Evolutionary conservation across 53 echinoderm and acorn worm genomes (phyloP), one percentile per base, ranked within the genome.

Genomic region (Mesocentrotus franciscanus): DNA sequence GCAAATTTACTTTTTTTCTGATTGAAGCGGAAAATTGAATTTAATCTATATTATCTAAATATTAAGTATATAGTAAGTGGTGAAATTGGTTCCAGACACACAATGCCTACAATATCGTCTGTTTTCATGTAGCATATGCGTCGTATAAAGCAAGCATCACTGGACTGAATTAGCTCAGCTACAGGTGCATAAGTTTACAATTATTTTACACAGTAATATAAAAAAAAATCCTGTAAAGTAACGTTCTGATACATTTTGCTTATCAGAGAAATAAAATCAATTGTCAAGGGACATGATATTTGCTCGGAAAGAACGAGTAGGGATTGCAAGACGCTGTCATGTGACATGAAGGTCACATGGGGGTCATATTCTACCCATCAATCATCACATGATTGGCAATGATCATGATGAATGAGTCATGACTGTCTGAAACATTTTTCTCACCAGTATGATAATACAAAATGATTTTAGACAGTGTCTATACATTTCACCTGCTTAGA

Each of bases 331-430:
- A 56, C 87, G 56, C 12, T 5, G 29, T 87, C 87, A 87, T 58
- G 87, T 87, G 87, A 87, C 57, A 87, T 27, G 10, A 15, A 87
- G 87, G 87, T 87, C 56, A 87, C 87, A 11, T 87, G 59, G 27
- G 27, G 87, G 87, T 87, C 87, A 87, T 58, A 12, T 87, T 58
- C 29, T 57, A 87, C 87, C 58, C 87, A 87, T 87, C 87, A 87
- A 20, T 87, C 87, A 87, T 59, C 58, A n/a, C 18, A 29, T 87
- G 59, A 87, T 87, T 87, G 87, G 58, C 87, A 58, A n/a, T 58
- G 87, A 87, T 57, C 56, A 58, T 0, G 87, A 29, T 4, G 27
- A 87, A 87, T 87, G 87, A 87, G 56, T 87, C 58, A 58, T 42
- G 81, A 42, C 81, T 39, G 81, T 81, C 81, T 39, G 18, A 81